Conservation (phyloP, 2,113 vertebrate genomes). For the Dryoscopus gambensis region DNA sequence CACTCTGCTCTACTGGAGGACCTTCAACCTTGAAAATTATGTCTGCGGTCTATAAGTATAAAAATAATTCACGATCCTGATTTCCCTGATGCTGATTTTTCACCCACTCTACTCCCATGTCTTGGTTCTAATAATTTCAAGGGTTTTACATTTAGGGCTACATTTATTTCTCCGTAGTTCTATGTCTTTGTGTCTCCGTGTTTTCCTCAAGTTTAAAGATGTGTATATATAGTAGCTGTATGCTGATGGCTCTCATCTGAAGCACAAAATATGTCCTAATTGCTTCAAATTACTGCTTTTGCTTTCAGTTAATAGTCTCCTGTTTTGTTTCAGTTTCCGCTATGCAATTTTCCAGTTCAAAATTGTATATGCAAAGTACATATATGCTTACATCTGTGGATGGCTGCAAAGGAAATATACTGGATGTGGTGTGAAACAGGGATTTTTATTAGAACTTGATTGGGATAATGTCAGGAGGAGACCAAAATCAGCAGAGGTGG, state of each 20-base stretch:
- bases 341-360: constrained; percentile 1
- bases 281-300: constrained; percentile 32
- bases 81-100: background rate
- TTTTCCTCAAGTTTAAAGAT: background rate
- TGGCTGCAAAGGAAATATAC: background rate
- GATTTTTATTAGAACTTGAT: background rate
- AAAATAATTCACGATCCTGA: background rate
- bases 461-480: background rate
- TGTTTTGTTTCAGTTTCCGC: background rate
- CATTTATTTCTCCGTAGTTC: background rate
- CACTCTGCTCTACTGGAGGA: background rate
- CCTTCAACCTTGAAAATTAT: background rate
- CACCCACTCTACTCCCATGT: accelerated
- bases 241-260: background rate
- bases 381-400: background rate
- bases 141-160: background rate
- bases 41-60: background rate
- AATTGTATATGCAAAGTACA: background rate
- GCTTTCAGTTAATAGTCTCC: constrained; percentile 11
- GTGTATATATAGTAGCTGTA: background rate
- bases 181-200: background rate
- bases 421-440: background rate
- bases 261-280: constrained; percentile 20
- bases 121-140: background rate
- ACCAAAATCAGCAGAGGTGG: background rate